Percentiles rank a stretch among this genome's conserved stretches.
phyloP scores from a whole-genome alignment of 2,113 vertebrate genomes.

The Podarcis muralis region DNA sequence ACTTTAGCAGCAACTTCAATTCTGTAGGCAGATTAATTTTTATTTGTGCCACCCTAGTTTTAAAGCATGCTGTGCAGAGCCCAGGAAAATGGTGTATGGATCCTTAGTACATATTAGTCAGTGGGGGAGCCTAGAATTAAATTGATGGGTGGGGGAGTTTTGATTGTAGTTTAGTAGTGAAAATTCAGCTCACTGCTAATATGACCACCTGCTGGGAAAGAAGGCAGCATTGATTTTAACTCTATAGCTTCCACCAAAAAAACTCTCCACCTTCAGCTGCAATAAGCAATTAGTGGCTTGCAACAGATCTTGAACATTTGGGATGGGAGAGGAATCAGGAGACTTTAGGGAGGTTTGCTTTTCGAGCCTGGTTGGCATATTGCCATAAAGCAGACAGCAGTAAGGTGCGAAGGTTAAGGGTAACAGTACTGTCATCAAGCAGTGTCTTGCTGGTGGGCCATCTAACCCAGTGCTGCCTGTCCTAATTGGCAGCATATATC shows the following conservation, averaged over 20 bases:
- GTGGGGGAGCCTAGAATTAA: background rate
- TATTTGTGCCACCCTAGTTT: conserved; percentile 13
- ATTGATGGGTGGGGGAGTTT: conserved; percentile 23
- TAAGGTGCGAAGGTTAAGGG: background rate
- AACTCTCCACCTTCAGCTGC: rapidly evolving
- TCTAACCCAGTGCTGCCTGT: background rate
- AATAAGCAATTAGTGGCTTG: background rate
- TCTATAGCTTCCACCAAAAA: background rate
- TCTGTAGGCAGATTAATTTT: conserved; percentile 28
- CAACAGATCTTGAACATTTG: background rate
- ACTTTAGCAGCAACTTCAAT: background rate
- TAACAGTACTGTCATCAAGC: background rate
- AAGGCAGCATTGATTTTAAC: background rate
- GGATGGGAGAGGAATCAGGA: background rate
- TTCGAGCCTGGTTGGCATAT: rapidly evolving
- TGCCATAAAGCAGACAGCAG: no score
- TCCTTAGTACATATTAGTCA: background rate
- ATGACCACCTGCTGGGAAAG: background rate
- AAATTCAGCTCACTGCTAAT: background rate
- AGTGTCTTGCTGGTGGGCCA: background rate
- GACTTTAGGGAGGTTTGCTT: background rate
- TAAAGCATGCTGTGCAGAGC: background rate
- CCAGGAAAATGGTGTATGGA: rapidly evolving
- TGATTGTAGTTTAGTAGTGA: conserved; percentile 16
- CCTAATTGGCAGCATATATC: background rate